Base-by-base conservation (phyloP, 2,113 vertebrate genomes). In the Periophthalmus modestus region DNA sequence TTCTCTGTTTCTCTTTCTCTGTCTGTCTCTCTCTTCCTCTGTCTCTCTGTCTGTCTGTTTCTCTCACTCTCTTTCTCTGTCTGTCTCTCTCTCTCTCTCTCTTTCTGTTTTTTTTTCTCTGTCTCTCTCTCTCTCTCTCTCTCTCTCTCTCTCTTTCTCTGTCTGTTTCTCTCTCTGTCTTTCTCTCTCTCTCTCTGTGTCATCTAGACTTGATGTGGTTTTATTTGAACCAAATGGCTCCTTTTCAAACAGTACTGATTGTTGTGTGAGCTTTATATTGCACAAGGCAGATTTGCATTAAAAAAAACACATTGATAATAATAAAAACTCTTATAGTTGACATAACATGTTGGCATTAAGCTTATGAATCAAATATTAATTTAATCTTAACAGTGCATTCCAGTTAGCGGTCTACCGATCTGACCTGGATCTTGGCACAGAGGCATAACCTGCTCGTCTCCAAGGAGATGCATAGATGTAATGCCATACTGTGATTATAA, bases 1-100 rank as follows among this genome's bases (percentile, higher is more conserved):
- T n/a, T 9, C 21, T 13, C 55, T 81, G 59, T n/a, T n/a, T n/a
- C 58, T 73, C 67, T 43, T 43, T 43, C 39, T 43, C 7, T 43
- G 7, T 43, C 39, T 33, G 76, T 11, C 4, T 11, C 12, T 58
- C 55, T 58, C 55, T 10, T 23, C 12, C 55, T 39, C 23, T 28
- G 78, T 11, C 2, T 11, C 55, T 58, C 12, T 57, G n/a, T n/a
- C n/a, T n/a, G n/a, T n/a, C n/a, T n/a, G n/a, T n/a, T 57, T 9
- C 58, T 73, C 67, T 43, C 11, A 11, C 39, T 43, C 7, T 43
- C 5, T 43, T 24, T 33, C 78, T 11, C 4, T 11, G 10, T 58
- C 12, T 58, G 21, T 58, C 55, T 10, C 13, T 23, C 55, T 39
- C 23, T 28, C 79, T 11, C 2, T 11, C 55, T 58, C 12, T 57